These are phyloP conservation scores for Magallana angulata DNA, from an alignment of 1,140 invertebrate genomes.

Conservation along the genomic window DNA sequence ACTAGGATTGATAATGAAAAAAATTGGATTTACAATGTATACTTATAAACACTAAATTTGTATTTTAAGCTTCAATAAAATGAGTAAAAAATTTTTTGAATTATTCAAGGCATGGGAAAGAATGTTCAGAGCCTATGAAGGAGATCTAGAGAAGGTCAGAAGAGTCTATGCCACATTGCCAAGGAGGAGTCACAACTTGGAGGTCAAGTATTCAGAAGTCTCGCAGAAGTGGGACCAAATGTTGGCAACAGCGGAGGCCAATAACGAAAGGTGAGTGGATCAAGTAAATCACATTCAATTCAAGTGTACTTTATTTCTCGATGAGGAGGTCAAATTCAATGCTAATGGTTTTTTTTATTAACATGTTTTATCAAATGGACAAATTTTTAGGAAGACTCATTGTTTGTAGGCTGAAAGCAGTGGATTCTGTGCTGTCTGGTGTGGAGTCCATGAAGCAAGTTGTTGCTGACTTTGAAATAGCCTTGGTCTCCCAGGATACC, in stretches of 20 bases:
- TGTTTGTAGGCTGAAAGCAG: constrained; percentile 87
- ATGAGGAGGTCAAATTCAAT: neutral
- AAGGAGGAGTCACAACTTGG: constrained; percentile 89
- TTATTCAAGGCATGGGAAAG: constrained; percentile 80
- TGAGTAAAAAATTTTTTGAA: neutral
- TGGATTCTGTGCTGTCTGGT: constrained; percentile 92
- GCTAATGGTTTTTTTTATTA: neutral
- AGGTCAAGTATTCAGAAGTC: constrained; percentile 92
- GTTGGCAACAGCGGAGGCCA: constrained; percentile 91
- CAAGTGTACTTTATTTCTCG: neutral
- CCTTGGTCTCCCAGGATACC: constrained; percentile 90
- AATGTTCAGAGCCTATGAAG: constrained; percentile 83
- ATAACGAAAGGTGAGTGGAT: constrained; percentile 86
- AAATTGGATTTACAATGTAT: neutral
- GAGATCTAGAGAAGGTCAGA: constrained; percentile 90
- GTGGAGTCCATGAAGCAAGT: constrained; percentile 93
- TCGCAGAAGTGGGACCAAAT: constrained; percentile 95
- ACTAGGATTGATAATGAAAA: neutral
- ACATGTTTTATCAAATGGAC: no score
- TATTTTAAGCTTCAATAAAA: neutral
- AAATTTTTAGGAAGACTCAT: neutral
- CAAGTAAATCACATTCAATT: neutral
- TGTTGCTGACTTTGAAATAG: constrained; percentile 94
- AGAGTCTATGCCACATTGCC: constrained; percentile 90
- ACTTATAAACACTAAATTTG: neutral